phyloP scores from a whole-genome alignment of 1,140 invertebrate species.

The Drosophila burlai region DNA sequence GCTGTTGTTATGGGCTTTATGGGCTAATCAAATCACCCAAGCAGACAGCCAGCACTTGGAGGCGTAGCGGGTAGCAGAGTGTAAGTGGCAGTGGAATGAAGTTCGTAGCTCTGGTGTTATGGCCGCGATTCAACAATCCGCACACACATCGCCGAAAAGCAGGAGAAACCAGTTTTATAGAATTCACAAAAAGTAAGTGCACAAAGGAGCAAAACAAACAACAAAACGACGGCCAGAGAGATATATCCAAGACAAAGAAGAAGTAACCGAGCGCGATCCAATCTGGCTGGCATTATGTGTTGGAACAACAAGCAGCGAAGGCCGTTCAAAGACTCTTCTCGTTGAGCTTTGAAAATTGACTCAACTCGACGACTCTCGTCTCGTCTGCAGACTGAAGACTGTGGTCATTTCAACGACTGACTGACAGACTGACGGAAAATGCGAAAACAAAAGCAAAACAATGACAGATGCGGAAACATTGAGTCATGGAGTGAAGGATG shows the following conservation, averaged over 20 bases:
- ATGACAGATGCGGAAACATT: constrained; percentile 50
- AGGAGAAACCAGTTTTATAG: constrained; percentile 62
- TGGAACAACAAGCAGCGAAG: constrained; percentile 34
- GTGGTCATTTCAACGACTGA: constrained; percentile 35
- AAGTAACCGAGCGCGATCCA: constrained; percentile 26
- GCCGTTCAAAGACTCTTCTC: constrained; percentile 53
- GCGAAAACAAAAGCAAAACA: constrained; percentile 45
- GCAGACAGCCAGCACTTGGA: constrained; percentile 30
- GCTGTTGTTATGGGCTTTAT: constrained; percentile 30
- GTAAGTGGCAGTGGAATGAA: constrained; percentile 11
- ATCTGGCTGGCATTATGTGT: constrained; percentile 19
- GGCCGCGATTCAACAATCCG: constrained; percentile 38
- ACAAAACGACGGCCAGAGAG: constrained; percentile 23
- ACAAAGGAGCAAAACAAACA: constrained; percentile 61
- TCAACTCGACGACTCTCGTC: constrained; percentile 1
- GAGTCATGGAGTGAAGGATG: constrained; percentile 28
- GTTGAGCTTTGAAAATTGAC: constrained; percentile 20
- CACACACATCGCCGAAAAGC: constrained; percentile 37
- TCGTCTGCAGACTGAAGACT: constrained; percentile 3
- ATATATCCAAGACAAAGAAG: constrained; percentile 46
- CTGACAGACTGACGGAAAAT: constrained; percentile 36
- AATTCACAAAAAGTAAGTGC: constrained; percentile 62
- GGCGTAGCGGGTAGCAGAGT: neutral
- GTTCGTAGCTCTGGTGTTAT: constrained; percentile 39
- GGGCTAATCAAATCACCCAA: constrained; percentile 52